Evolutionary conservation across 1,140 invertebrate genomes (phyloP), one percentile per base, ranked within the genome.

Genomic region (Drosophila rhopaloa): DNA sequence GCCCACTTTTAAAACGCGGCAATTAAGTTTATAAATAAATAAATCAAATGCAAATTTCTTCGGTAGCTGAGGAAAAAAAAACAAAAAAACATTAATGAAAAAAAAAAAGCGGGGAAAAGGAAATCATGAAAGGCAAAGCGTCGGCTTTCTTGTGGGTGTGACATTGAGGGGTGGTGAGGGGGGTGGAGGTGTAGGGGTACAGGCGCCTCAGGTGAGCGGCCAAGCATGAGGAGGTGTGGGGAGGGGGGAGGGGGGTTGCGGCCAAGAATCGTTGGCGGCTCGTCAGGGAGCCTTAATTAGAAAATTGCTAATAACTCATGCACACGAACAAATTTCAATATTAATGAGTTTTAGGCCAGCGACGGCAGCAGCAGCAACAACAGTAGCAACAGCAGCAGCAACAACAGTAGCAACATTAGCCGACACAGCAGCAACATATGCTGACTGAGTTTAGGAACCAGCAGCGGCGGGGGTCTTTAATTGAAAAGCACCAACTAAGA

Each of bases 291-390:
- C 68, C 85, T 90, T 89, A 89, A 89, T 89, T 89, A 89, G 84
- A 89, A 89, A 89, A 90, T 89, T 90, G 84, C 84, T 90, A 89
- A 89, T 89, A 89, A 90, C 84, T 89, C 85, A 90, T 90, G 84
- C 85, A 89, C 84, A 89, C 85, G 84, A 89, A 90, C 84, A 89
- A 89, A 89, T 90, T 89, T 89, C 85, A 89, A 89, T 89, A 89
- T 89, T 89, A 89, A 89, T 89, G 84, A 89, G 85, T 89, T 89
- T 89, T 68, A 72, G 73, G 85, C 57, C 66, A 81, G 51, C 48
- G 41, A 46, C 81, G 59, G 44, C 76, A 56, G 43, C 67, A 59
- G 14, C 65, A 57, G 29, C 68, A 43, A 19, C 19, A 65, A 11
- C 60, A 59, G 16, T 56, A 51, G 24, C 59, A 56, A 19, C 50